A percentile compares a stretch with the other conserved stretches of the same genome.
phyloP scores from a whole-genome alignment of 2,113 vertebrate species.

The Plecotus auritus region DNA sequence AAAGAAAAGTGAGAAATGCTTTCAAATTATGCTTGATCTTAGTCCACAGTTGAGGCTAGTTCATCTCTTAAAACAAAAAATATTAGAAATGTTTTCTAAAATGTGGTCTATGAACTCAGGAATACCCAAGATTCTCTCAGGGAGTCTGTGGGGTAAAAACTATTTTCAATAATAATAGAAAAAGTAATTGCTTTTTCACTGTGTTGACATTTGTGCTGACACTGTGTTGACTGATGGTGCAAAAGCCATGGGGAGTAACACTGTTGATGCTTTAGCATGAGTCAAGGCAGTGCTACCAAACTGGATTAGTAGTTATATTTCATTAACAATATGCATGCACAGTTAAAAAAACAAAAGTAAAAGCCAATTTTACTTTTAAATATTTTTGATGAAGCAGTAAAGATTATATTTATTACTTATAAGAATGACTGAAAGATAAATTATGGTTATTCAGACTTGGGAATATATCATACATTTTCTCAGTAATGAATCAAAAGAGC shows the following conservation, averaged over 20 bases:
- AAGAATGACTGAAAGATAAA: neutral
- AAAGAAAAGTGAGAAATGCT: conserved; percentile 6
- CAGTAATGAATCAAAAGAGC: neutral
- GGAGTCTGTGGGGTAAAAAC: neutral
- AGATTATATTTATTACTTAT: neutral
- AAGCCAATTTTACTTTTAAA: neutral
- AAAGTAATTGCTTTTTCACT: neutral
- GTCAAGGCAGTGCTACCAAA: neutral
- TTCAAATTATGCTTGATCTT: neutral
- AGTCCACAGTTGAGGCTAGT: neutral
- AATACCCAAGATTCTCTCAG: neutral
- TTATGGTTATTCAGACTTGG: neutral
- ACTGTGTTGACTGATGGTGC: neutral
- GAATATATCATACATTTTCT: neutral
- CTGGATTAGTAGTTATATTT: neutral
- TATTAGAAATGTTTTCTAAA: neutral
- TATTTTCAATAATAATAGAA: neutral
- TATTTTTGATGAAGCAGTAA: neutral
- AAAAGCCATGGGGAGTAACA: neutral
- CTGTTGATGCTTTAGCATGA: neutral
- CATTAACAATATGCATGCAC: neutral
- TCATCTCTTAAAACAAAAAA: conserved; percentile 39
- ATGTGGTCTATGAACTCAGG: neutral
- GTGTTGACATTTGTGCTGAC: neutral
- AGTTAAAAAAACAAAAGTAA: neutral